Conservation (phyloP, 2,888 invertebrate genomes). For the Acronicta psi region DNA sequence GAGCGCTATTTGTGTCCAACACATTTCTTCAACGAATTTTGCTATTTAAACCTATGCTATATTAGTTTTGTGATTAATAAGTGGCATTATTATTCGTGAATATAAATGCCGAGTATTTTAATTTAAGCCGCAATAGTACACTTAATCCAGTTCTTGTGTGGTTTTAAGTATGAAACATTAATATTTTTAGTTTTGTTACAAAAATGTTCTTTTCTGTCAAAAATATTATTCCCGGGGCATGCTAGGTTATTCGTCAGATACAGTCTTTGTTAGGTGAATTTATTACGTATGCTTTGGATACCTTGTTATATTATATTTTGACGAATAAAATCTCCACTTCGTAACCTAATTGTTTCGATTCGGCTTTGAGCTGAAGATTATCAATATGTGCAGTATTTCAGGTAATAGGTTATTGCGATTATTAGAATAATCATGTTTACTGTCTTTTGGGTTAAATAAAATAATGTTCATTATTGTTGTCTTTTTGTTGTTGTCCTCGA, state of each 20-base stretch:
- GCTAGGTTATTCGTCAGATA: constrained; percentile 14
- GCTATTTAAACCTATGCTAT: constrained; percentile 22
- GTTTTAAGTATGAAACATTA: constrained; percentile 10
- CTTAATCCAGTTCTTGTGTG: constrained; percentile 19
- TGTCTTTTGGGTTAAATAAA: too few species aligned
- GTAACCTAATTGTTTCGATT: constrained; percentile 50
- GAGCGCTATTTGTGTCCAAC: constrained; percentile 31
- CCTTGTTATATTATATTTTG: constrained; percentile 25
- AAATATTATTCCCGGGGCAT: constrained; percentile 13
- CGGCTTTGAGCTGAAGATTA: constrained; percentile 17
- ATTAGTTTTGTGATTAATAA: constrained; percentile 36
- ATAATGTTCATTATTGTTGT: too few species aligned
- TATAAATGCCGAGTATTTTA: constrained; percentile 21
- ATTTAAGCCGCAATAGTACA: constrained; percentile 19
- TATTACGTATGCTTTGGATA: constrained; percentile 26
- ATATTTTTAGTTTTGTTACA: constrained; percentile 12
- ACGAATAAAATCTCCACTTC: constrained; percentile 39
- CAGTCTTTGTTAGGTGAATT: constrained; percentile 24
- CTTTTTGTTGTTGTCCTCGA: too few species aligned
- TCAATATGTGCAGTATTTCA: too few species aligned
- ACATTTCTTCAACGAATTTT: constrained; percentile 20
- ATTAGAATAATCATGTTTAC: too few species aligned
- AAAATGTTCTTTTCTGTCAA: constrained; percentile 9
- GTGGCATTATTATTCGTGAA: constrained; percentile 22
- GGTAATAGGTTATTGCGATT: too few species aligned